phyloP scores from a whole-genome alignment of 1,140 invertebrate genomes.

The Drosophila arawakana region DNA sequence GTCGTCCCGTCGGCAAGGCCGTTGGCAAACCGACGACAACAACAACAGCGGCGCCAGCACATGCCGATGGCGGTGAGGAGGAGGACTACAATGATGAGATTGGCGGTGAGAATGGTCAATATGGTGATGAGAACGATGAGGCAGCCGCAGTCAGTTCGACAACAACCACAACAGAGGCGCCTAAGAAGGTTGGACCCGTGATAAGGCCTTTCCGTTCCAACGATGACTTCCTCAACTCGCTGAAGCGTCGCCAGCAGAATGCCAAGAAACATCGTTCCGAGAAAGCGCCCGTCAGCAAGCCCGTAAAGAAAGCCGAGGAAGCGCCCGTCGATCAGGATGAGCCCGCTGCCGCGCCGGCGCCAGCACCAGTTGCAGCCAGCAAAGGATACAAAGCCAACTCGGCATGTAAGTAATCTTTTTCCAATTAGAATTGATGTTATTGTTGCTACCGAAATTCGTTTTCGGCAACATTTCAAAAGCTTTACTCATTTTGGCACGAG shows the following conservation, averaged over 20 bases:
- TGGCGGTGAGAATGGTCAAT: constrained; percentile 84
- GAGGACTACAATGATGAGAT: constrained; percentile 83
- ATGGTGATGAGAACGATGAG: constrained; percentile 81
- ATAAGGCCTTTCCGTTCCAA: constrained; percentile 90
- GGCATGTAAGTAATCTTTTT: constrained; percentile 63
- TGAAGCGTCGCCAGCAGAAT: constrained; percentile 87
- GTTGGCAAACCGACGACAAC: constrained; percentile 66
- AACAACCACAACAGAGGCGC: constrained; percentile 88
- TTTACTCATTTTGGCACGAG: no score
- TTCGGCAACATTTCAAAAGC: no score
- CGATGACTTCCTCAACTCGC: constrained; percentile 88
- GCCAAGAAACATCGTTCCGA: constrained; percentile 85
- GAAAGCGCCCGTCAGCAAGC: constrained; percentile 73
- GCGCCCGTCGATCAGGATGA: constrained; percentile 60
- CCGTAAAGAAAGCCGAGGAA: constrained; percentile 66
- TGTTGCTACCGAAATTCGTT: no score
- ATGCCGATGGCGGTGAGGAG: constrained; percentile 58
- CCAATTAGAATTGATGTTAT: neutral
- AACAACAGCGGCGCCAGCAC: constrained; percentile 68
- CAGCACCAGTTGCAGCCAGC: constrained; percentile 49
- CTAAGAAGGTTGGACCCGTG: constrained; percentile 87
- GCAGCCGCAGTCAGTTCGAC: constrained; percentile 85
- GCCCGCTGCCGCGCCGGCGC: constrained; percentile 53
- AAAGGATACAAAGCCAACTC: constrained; percentile 76
- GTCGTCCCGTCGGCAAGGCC: constrained; percentile 75